Conservation (phyloP, 2,888 invertebrate genomes). For the Syritta pipiens region DNA sequence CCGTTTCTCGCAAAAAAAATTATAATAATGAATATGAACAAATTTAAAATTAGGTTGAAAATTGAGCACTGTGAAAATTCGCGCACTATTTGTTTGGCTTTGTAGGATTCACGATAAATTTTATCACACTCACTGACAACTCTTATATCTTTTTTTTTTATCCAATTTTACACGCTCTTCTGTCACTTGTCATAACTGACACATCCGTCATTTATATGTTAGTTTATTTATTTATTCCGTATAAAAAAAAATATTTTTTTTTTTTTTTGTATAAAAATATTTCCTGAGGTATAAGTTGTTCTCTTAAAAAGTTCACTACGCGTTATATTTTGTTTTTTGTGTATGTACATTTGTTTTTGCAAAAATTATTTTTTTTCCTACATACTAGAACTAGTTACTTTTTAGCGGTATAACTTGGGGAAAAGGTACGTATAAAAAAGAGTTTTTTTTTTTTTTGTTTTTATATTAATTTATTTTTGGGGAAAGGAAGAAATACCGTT, state of each 20-base stretch:
- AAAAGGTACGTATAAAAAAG: conserved; percentile 58
- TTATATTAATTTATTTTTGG: neutral
- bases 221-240: conserved; percentile 31
- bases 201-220: conserved; percentile 12
- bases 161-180: neutral
- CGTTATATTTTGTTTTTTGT: conserved; percentile 32
- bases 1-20: conserved; percentile 37
- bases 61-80: too few species aligned
- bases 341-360: conserved; percentile 48
- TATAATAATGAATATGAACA: neutral
- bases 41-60: too few species aligned
- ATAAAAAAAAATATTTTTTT: conserved; percentile 9
- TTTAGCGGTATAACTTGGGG: conserved; percentile 25
- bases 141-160: neutral
- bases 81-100: too few species aligned
- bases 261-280: conserved; percentile 49
- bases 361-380: conserved; percentile 5
- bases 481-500: conserved; percentile 59
- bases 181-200: conserved; percentile 27
- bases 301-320: conserved; percentile 50
- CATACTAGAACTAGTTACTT: conserved; percentile 17
- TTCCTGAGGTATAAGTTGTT: conserved; percentile 60
- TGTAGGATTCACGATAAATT: too few species aligned
- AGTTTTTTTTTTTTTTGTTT: conserved; percentile 27
- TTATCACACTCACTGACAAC: neutral